Base-by-base conservation (phyloP, 1,140 invertebrate species). In the Tetranychus cinnabarinus region DNA sequence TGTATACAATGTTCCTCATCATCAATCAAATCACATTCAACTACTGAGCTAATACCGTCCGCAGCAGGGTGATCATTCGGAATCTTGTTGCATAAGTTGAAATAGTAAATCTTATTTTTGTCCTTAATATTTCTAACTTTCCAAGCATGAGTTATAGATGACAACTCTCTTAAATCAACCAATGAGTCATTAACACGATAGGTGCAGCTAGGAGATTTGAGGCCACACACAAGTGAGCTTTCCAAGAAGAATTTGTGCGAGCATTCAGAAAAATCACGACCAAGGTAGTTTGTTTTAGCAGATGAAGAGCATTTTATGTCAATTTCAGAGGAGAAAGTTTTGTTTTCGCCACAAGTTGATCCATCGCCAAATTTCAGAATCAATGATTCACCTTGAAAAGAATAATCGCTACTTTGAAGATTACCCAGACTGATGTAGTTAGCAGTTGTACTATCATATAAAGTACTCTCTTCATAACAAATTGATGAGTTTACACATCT, bases 221-320 rank as follows among this genome's bases (percentile, higher is more conserved):
- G 62, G 10, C 67, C 65, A 64, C 72, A 73, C 5, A 70, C 67
- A 4, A 68, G 50, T 35, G 61, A 61, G 1, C 70, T 72, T 31
- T 63, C 56, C 72, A 72, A 72, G 13, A 63, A 36, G 62, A 73
- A 71, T 35, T 63, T 55, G 2, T 63, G 64, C 34, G 67, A 48
- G 65, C 72, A 73, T 2, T 65, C 45, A 35, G 56, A 48, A 54
- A 50, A 37, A 34, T 56, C 42, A n/a, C 64, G n/a, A 2, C 63
- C 3, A 45, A 50, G 60, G 5, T 68, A 68, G 13, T 52, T 39
- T 3, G 66, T 64, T 33, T 55, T 63, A 34, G 59, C 62, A 39
- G 58, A 65, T 23, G 62, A 54, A 2, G 59, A 50, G 23, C 69
- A 70, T 54, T 65, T 55, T 58, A 70, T 68, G 34, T 63, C 61